Evolutionary conservation across 2,888 invertebrate genomes (phyloP).

Genomic region (Arctia plantaginis): DNA sequence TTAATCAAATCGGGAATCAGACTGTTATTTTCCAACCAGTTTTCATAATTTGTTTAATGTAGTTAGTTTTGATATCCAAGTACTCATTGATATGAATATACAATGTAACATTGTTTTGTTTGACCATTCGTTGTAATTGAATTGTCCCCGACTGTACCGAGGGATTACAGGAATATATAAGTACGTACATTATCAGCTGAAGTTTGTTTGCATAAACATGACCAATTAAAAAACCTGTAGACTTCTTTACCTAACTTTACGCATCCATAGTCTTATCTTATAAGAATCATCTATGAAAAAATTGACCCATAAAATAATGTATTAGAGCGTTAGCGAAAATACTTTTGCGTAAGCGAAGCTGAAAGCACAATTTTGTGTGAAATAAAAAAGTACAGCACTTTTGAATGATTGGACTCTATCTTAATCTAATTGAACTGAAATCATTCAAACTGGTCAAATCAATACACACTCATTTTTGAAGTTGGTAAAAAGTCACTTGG

Average conservation of each 20-base stretch:
- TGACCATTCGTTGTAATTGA: conserved; percentile 63
- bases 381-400: too few relatives aligned
- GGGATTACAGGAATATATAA: conserved; percentile 49
- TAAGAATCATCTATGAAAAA: too few relatives aligned
- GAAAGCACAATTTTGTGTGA: too few relatives aligned
- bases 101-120: conserved; percentile 40
- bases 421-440: background rate
- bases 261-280: background rate
- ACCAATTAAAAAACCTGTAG: background rate
- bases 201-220: background rate
- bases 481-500: background rate
- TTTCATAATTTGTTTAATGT: background rate
- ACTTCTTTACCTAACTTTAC: background rate
- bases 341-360: too few relatives aligned
- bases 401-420: background rate
- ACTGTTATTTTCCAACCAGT: background rate
- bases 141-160: conserved; percentile 55
- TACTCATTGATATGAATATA: conserved; percentile 28
- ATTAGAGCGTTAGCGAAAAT: too few relatives aligned
- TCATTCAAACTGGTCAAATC: background rate
- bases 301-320: too few relatives aligned
- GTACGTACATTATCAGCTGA: background rate
- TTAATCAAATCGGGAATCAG: background rate
- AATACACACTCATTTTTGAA: background rate
- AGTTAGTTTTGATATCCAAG: conserved; percentile 15